Evolutionary conservation across 2,113 vertebrate genomes (phyloP).

Genomic region (Channa argus): DNA sequence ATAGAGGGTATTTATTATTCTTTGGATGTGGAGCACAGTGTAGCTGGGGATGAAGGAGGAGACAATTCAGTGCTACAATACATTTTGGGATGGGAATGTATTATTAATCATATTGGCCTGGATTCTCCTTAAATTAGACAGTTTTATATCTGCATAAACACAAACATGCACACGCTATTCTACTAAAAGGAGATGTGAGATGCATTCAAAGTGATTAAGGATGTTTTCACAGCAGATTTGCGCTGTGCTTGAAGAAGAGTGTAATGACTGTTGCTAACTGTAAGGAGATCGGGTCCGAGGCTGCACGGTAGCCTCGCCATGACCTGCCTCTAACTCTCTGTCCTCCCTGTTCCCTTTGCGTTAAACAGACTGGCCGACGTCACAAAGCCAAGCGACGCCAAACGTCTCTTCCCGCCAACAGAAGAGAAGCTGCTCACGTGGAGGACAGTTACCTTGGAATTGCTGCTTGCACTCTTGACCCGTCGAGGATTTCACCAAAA

Average conservation of each 20-base stretch:
- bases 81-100: constrained; percentile 55
- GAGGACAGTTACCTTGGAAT: constrained; percentile 63
- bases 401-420: constrained; percentile 44
- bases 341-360: constrained; percentile 54
- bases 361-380: constrained; percentile 61
- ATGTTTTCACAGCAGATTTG: constrained; percentile 18
- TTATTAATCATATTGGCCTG: constrained; percentile 56
- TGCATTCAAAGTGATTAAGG: constrained; percentile 45
- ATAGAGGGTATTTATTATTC: constrained; percentile 55
- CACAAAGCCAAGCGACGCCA: constrained; percentile 48
- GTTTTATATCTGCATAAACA: constrained; percentile 28
- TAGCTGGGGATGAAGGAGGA: constrained; percentile 36
- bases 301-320: not conserved
- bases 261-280: constrained; percentile 1
- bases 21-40: constrained; percentile 22
- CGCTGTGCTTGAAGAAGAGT: not conserved
- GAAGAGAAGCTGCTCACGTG: constrained; percentile 65
- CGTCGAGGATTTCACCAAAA: constrained; percentile 65
- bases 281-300: constrained; percentile 33
- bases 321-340: constrained; percentile 56
- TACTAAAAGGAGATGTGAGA: constrained; percentile 13
- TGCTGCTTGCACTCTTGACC: constrained; percentile 63
- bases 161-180: constrained; percentile 28
- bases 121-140: constrained; percentile 28
- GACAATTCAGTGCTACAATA: constrained; percentile 46